Evolutionary conservation across 2,888 invertebrate genomes (phyloP).

Genomic region (Euspilapteryx auroguttella): DNA sequence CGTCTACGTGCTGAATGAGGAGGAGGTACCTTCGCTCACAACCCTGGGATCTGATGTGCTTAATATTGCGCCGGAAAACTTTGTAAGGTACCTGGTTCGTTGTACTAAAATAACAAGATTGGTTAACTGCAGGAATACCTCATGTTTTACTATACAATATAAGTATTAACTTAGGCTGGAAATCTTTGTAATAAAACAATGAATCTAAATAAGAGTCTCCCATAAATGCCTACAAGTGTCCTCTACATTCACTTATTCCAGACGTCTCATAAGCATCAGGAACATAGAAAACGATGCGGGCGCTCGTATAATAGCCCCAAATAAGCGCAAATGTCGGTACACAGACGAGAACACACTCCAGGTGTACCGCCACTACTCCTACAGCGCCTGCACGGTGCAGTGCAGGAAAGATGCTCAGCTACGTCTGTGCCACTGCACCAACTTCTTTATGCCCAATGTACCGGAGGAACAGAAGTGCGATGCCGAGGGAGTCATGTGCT

Average conservation of each 20-base stretch:
- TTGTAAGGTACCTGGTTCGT: slow-evolving; percentile 45
- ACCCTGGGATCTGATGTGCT: slow-evolving; percentile 68
- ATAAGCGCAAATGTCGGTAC: slow-evolving; percentile 75
- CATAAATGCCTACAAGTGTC: too few relatives aligned
- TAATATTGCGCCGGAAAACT: slow-evolving; percentile 58
- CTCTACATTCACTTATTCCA: too few relatives aligned
- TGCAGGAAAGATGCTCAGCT: slow-evolving; percentile 71
- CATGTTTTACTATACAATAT: too few relatives aligned
- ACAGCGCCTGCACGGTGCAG: slow-evolving; percentile 72
- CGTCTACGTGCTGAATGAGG: slow-evolving; percentile 66
- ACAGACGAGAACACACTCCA: slow-evolving; percentile 63
- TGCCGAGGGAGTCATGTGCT: slow-evolving; percentile 66
- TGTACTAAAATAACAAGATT: too few relatives aligned
- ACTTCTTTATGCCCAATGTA: slow-evolving; percentile 71
- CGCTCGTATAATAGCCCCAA: slow-evolving; percentile 62
- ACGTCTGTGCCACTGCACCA: slow-evolving; percentile 67
- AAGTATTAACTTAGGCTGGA: too few relatives aligned
- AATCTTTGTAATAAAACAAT: too few relatives aligned
- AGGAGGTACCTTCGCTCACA: slow-evolving; percentile 72
- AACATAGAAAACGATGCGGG: slow-evolving; percentile 72
- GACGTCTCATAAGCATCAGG: slow-evolving; percentile 56
- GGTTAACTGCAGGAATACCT: too few relatives aligned
- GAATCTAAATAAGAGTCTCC: too few relatives aligned
- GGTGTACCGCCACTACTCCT: slow-evolving; percentile 68
- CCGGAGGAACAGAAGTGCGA: slow-evolving; percentile 61